A percentile compares a stretch with the other conserved stretches of the same genome.
Evolutionary conservation across 2,797 vertebrate genomes (phyloP).

Genomic region (Rhodeus uyekii): DNA sequence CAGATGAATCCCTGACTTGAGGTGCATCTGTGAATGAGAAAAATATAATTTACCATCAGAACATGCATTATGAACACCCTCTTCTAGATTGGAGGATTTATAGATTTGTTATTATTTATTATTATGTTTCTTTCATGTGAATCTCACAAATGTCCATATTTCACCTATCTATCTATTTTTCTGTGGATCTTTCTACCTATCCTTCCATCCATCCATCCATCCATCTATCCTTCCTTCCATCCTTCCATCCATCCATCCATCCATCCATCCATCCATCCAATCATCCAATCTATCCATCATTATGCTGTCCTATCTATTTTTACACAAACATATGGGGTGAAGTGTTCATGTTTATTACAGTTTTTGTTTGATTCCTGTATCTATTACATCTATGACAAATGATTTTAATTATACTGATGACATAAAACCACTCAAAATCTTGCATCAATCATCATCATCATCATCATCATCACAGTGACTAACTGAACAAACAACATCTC

Average conservation of each 20-base stretch:
- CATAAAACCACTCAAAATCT: background rate
- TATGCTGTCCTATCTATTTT: background rate
- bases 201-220: fast-evolving
- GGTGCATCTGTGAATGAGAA: slow-evolving; percentile 1
- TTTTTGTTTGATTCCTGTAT: background rate
- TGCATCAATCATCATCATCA: background rate
- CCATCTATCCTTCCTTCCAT: fast-evolving
- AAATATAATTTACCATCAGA: background rate
- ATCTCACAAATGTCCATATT: too few species aligned
- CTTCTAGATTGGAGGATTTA: background rate
- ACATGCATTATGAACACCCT: background rate
- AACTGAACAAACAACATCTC: background rate
- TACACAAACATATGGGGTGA: background rate
- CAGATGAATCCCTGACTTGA: background rate
- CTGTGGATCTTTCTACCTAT: too few species aligned
- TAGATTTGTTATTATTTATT: too few species aligned
- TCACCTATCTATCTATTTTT: too few species aligned
- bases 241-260: fast-evolving
- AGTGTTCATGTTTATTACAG: background rate
- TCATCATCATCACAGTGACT: background rate
- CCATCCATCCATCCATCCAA: fast-evolving
- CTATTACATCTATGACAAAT: background rate
- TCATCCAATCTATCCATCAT: background rate
- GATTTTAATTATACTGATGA: background rate
- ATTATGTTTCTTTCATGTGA: too few species aligned